Base-by-base conservation (phyloP, 2,888 invertebrate species). In the Germaria angustata region DNA sequence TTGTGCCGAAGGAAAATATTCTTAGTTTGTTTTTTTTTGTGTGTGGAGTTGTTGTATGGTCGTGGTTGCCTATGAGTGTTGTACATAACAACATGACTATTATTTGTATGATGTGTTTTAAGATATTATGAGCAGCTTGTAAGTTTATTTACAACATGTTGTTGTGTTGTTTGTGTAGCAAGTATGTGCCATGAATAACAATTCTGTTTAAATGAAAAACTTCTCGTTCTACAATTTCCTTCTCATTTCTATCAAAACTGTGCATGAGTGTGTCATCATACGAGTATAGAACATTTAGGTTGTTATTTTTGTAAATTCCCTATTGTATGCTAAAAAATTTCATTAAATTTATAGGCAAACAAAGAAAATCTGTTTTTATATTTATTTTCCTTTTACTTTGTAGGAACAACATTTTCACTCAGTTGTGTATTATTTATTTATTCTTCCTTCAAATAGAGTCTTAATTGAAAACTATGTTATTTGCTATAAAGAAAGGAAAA, bases 291-390 rank as follows among this genome's bases (percentile, higher is more conserved):
- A 76, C 41, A 73, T 73, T 63, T 81, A 55, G 41, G 51, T 75
- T 66, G 68, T 69, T 81, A 13, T 78, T 69, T 65, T 68, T 49
- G 15, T 53, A 79, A 82, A 82, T 79, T 82, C 79, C 79, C 79
- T 41, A 76, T 79, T 82, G 79, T 76, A 55, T 79, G 71, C 66
- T 79, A 75, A 75, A 82, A 81, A 82, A 82, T 82, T 79, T 82
- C 79, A 79, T 82, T 79, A 82, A 82, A 66, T 79, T 68, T 76
- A 79, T 79, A 71, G 75, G 66, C 82, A 82, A 76, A 79, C 75
- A 79, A 68, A 61, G 44, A 8, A 72, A 75, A 75, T 80, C 72
- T 73, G 51, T 66, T 65, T 44, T 66, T 49, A 51, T 66, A 66
- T 57, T 63, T 55, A 20, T 46, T 1, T 46, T 22, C 7, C 5